phyloP scores from a whole-genome alignment of 2,113 vertebrate genomes.

The Danionella cerebrum region DNA sequence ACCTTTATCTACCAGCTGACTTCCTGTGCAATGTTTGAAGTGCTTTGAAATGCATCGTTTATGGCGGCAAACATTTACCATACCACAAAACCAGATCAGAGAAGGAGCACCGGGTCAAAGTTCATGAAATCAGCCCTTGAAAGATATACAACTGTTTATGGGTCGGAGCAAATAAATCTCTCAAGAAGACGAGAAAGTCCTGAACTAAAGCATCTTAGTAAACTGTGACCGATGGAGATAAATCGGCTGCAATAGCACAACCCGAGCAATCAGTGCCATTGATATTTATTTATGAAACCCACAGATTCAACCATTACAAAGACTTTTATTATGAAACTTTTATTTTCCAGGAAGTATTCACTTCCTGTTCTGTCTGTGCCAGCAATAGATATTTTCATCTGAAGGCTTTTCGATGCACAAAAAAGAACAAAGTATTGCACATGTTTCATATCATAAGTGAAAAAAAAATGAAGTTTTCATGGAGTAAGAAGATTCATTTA shows the following conservation, averaged over 20 bases:
- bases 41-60: not conserved
- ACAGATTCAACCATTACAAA: too few relatives aligned
- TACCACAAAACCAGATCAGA: constrained; percentile 1
- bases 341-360: too few relatives aligned
- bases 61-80: constrained; percentile 8
- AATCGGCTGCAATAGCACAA: not conserved
- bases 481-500: too few relatives aligned
- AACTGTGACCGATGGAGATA: not conserved
- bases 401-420: too few relatives aligned
- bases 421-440: too few relatives aligned
- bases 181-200: not conserved
- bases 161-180: not conserved
- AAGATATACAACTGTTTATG: not conserved
- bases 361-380: too few relatives aligned
- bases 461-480: too few relatives aligned
- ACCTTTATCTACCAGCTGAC: not conserved
- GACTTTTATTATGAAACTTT: too few relatives aligned
- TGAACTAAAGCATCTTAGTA: not conserved
- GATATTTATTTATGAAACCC: too few relatives aligned
- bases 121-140: not conserved
- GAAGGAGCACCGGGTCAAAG: constrained; percentile 1
- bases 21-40: constrained; percentile 5
- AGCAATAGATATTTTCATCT: too few relatives aligned
- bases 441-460: too few relatives aligned
- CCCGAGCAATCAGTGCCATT: too few relatives aligned